Base-by-base conservation (phyloP, 2,113 vertebrate genomes). In the Spea bombifrons region DNA sequence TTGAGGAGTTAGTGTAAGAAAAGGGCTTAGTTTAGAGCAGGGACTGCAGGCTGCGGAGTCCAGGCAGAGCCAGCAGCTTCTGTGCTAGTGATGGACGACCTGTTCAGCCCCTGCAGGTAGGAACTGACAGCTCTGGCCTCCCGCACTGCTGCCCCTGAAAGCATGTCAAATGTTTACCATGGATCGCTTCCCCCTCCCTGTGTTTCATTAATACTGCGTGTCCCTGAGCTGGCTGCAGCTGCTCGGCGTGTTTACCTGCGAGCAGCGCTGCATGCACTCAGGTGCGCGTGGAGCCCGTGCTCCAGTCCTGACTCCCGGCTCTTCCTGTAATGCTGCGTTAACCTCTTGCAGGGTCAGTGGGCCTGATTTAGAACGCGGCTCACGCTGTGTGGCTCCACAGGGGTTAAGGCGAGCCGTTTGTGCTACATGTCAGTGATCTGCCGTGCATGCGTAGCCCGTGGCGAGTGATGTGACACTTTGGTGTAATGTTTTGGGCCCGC, bases 81-180 rank as follows among this genome's bases (percentile, higher is more conserved):
- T 88, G 90, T 87, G 90, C 88, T 89, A 90, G 95, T 87, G 91
- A 99, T 98, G 97, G 97, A 98, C 82, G 96, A 96, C 87, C 88
- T 96, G 73, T 92, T 95, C 94, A 92, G 95, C 89, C 94, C 95
- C 90, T 90, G 95, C 93, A 99, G 97, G 97, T 99, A 98, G 94
- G 96, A 96, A 66, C 3, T 76, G 75, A 84, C 82, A 76, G 72
- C 85, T 81, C 78, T 73, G 77, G 89, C 86, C 90, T 92, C 85
- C 84, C 86, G 61, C 76, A 86, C 89, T 82, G 86, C 75, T 71
- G 17, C 46, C 69, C 73, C 86, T 85, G 74, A 66, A 30, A 13
- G 84, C 68, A 43, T 72, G 76, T 61, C 15, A n/a, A 70, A 66
- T 78, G 64, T 78, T 72, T 66, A 66, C 57, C 73, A 5, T 50